A percentile compares a stretch with the other conserved stretches of the same genome.
phyloP scores from a whole-genome alignment of 2,113 vertebrate genomes.

The Phylloscopus whistleri region DNA sequence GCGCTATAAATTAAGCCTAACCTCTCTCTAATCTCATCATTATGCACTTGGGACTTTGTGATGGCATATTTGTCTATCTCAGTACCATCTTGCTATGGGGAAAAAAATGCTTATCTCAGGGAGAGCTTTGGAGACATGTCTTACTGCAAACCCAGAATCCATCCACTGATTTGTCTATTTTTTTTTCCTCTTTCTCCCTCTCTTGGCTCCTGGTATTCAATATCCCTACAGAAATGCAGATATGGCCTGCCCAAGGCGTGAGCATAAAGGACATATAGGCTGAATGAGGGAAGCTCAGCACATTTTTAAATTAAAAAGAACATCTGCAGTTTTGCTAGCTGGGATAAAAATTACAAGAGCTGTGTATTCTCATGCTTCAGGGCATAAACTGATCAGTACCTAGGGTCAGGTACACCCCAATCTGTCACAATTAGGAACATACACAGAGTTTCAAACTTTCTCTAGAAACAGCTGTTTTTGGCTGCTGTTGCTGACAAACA shows the following conservation, averaged over 20 bases:
- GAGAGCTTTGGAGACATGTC: background rate
- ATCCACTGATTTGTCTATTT: background rate
- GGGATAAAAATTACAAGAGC: slow-evolving; percentile 38
- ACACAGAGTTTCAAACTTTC: slow-evolving; percentile 34
- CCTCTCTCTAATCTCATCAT: background rate
- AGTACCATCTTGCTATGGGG: background rate
- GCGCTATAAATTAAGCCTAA: background rate
- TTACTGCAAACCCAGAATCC: background rate
- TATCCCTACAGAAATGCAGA: slow-evolving; percentile 36
- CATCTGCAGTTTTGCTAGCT: slow-evolving; percentile 25
- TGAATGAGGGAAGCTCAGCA: slow-evolving; percentile 26
- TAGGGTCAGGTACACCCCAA: slow-evolving; percentile 28
- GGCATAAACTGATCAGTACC: slow-evolving; percentile 56
- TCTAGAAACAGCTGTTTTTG: background rate
- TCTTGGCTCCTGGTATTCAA: background rate
- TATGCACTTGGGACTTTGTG: background rate
- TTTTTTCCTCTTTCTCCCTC: background rate
- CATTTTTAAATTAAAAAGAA: slow-evolving; percentile 55
- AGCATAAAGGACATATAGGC: slow-evolving; percentile 8
- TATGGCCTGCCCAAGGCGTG: slow-evolving; percentile 17
- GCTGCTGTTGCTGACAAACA: background rate
- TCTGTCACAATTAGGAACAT: slow-evolving; percentile 41
- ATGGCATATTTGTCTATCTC: background rate
- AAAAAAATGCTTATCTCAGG: background rate
- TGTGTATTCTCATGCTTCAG: slow-evolving; percentile 42